phyloP scores from a whole-genome alignment of 2,113 vertebrate genomes.

The Brachionichthys hirsutus region DNA sequence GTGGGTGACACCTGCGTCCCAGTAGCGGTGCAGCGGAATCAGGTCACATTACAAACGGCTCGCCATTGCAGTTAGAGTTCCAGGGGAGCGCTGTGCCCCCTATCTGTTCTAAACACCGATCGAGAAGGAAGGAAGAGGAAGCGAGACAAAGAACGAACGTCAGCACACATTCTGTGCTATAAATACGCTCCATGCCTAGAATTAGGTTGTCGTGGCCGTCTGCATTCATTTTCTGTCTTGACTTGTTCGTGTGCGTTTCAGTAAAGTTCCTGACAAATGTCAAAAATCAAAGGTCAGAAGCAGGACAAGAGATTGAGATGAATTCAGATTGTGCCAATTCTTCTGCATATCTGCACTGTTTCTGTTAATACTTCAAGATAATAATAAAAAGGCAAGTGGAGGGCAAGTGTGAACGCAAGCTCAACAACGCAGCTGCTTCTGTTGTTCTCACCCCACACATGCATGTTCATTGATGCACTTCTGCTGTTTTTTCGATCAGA shows the following conservation, averaged over 20 bases:
- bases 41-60: constrained; percentile 64
- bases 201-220: background rate
- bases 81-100: constrained; percentile 14
- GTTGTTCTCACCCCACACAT: constrained; percentile 31
- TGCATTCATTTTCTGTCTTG: background rate
- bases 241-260: background rate
- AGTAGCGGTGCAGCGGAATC: constrained; percentile 40
- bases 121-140: constrained; percentile 4
- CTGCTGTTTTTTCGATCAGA: constrained; percentile 52
- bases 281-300: constrained; percentile 44
- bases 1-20: constrained; percentile 66
- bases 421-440: constrained; percentile 46
- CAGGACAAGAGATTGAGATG: constrained; percentile 10
- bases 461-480: constrained; percentile 27
- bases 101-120: constrained; percentile 17
- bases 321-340: constrained; percentile 10
- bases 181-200: no score
- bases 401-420: constrained; percentile 40
- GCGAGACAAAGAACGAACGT: background rate
- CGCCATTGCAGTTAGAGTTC: constrained; percentile 41
- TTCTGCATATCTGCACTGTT: background rate
- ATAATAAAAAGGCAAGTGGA: constrained; percentile 40
- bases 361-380: constrained; percentile 30
- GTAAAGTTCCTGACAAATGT: constrained; percentile 27
- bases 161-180: background rate